These are phyloP conservation scores for Paracentrotus lividus DNA, from an alignment of 53 echinoderm and acorn worm genomes.

Conservation along the genomic window DNA sequence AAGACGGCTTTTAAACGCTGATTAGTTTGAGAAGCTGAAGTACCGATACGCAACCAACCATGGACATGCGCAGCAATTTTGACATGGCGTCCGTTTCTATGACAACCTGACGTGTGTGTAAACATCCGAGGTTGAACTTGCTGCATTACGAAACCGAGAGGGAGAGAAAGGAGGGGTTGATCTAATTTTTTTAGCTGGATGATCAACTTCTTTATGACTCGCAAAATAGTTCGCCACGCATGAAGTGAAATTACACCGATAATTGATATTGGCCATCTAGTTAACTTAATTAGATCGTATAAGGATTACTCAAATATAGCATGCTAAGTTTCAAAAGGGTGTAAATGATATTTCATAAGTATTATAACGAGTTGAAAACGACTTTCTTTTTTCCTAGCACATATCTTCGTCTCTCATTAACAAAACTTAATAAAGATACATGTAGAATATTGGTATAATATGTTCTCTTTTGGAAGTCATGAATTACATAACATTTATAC, in stretches of 20 bases:
- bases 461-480: no score
- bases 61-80: neutral
- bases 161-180: slow-evolving; percentile 5
- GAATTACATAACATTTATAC: no score
- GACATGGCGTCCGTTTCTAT: neutral
- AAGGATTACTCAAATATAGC: no score
- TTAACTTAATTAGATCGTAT: neutral
- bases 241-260: neutral
- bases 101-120: neutral
- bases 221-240: neutral
- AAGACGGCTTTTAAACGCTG: no score
- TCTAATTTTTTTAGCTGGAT: neutral
- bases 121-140: neutral
- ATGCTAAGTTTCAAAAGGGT: no score
- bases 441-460: no score
- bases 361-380: no score
- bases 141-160: neutral
- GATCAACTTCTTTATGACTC: neutral
- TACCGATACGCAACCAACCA: neutral
- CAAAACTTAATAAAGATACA: no score
- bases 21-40: no score
- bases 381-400: no score
- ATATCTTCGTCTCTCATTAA: no score
- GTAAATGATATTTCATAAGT: no score
- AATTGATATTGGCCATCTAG: slow-evolving; percentile 23